Evolutionary conservation across 1,140 invertebrate species (phyloP).

Genomic region (Panulirus ornatus): DNA sequence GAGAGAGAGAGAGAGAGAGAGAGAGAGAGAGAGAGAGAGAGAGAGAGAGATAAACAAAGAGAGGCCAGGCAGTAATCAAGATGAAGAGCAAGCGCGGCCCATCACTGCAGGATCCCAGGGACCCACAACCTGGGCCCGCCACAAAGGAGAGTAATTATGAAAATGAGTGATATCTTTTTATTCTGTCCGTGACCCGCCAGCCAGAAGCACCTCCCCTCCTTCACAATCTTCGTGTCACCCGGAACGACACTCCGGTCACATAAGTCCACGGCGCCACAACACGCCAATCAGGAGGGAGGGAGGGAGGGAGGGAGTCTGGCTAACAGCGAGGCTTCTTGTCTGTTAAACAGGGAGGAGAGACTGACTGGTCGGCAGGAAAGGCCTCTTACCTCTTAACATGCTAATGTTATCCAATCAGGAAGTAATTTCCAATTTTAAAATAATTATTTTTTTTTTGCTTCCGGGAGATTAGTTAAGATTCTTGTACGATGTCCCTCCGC

Average conservation of each 20-base stretch:
- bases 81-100: neutral
- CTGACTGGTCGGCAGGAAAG: too few relatives aligned
- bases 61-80: neutral
- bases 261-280: too few relatives aligned
- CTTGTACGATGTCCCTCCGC: too few relatives aligned
- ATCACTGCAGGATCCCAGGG: neutral
- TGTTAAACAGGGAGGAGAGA: too few relatives aligned
- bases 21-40: conserved; percentile 13
- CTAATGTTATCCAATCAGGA: too few relatives aligned
- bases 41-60: neutral
- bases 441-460: too few relatives aligned
- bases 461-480: too few relatives aligned
- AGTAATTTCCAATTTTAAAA: too few relatives aligned
- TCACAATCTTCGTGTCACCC: neutral
- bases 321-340: too few relatives aligned
- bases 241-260: neutral
- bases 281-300: neutral
- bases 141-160: conserved; percentile 60
- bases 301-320: too few relatives aligned
- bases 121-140: neutral
- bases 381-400: too few relatives aligned
- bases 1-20: conserved; percentile 18
- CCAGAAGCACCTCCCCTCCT: conserved; percentile 12
- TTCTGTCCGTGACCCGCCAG: conserved; percentile 41
- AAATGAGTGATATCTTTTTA: conserved; percentile 64